Conservation (phyloP, 2,888 invertebrate species). For the Agrotis segetum region DNA sequence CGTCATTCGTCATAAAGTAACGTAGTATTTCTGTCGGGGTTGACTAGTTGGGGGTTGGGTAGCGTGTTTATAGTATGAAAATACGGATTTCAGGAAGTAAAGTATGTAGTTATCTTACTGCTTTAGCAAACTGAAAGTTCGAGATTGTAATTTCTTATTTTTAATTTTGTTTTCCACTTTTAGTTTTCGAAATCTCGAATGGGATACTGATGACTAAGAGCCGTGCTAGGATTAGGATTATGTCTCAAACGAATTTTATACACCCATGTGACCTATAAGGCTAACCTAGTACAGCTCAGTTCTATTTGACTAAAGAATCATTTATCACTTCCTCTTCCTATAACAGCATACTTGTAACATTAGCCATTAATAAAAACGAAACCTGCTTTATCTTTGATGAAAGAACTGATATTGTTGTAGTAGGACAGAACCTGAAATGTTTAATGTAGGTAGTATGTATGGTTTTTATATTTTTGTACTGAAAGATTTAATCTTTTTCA, state of each 20-base stretch:
- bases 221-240: too few relatives aligned
- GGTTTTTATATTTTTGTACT: too few relatives aligned
- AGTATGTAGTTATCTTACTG: background rate
- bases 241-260: too few relatives aligned
- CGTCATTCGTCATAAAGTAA: constrained; percentile 47
- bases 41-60: too few relatives aligned
- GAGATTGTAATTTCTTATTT: background rate
- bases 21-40: constrained; percentile 13
- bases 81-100: background rate
- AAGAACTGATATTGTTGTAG: constrained; percentile 4
- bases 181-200: background rate
- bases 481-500: too few relatives aligned
- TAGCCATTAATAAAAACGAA: background rate
- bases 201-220: background rate
- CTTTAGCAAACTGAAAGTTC: background rate
- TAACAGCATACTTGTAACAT: too few relatives aligned
- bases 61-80: constrained; percentile 2
- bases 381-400: constrained; percentile 8
- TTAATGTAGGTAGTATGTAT: background rate
- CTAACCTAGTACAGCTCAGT: too few relatives aligned
- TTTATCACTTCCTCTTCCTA: too few relatives aligned
- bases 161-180: background rate
- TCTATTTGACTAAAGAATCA: too few relatives aligned
- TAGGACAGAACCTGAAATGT: background rate
- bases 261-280: too few relatives aligned